Evolutionary conservation across 2,888 invertebrate genomes (phyloP), one percentile per base, ranked within the genome.

Genomic region (Cremastinae sp.): DNA sequence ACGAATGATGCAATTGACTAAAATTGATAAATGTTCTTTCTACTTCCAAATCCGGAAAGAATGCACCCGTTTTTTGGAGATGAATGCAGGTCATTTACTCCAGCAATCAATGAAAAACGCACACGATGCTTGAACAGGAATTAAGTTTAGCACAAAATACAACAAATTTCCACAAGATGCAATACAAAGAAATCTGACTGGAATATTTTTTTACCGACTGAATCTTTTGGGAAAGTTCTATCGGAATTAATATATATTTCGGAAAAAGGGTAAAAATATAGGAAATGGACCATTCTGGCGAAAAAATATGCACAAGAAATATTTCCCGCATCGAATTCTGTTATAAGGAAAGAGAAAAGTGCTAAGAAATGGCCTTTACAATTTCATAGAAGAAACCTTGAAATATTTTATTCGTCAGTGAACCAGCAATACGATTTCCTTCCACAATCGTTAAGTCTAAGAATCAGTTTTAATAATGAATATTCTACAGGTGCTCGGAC

Each of bases 11-110:
- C n/a, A 37, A 58, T 45, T 47, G 62, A 37, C 37, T 8, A 14
- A 16, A 39, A 47, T 10, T 1, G n/a, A 69, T 8, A 14, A 58
- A 58, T 51, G 49, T 58, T 65, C 64, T 65, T 64, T 3, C 28
- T 37, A 39, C 45, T 39, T 12, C 12, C 37, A 22, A 5, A 28
- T 49, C 14, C 43, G 8, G 16, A n/a, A 18, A 56, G 35, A 7
- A 10, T 9, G 4, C 7, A 7, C 10, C 64, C 10, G 35, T 12
- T 37, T 22, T 7, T 47, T 43, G 66, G 55, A 59, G 20, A 43
- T 53, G 62, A 70, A 73, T 77, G 73, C 76, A 2, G 76, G 76
- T 49, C 53, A 65, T 77, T 70, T 66, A 37, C 35, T 61, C 47
- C 41, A 43, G 28, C 47, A 55, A 12, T 59, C 22, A 7, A 58